Conservation (phyloP, 2,888 invertebrate species). For the Pandemis corylana region DNA sequence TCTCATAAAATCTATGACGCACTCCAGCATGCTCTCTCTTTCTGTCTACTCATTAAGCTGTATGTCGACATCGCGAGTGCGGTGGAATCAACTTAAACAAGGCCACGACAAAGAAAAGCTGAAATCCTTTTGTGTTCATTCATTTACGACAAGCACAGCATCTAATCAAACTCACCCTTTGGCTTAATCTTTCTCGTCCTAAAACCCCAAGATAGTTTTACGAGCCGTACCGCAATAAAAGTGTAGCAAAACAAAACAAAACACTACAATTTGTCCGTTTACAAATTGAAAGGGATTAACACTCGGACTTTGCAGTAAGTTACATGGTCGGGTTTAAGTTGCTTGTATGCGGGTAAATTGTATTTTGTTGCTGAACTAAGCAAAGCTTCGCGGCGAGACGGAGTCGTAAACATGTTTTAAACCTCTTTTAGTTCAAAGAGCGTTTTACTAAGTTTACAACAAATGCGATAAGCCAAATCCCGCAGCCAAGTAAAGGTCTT, state of each 20-base stretch:
- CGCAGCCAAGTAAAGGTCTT: not conserved
- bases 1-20: no score
- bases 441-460: not conserved
- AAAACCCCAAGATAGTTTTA: constrained; percentile 30
- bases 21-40: no score
- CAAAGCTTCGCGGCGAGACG: not conserved
- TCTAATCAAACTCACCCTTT: not conserved
- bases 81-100: no score
- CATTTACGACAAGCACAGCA: not conserved
- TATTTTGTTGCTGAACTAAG: constrained; percentile 7
- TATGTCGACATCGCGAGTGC: no score
- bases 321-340: constrained; percentile 36
- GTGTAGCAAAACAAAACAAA: constrained; percentile 51
- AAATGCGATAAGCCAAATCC: not conserved
- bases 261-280: constrained; percentile 54
- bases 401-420: not conserved
- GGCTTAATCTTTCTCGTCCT: constrained; percentile 5
- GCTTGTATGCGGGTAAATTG: constrained; percentile 21
- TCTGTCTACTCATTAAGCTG: no score
- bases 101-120: no score
- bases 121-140: not conserved
- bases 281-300: constrained; percentile 64
- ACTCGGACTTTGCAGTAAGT: constrained; percentile 49
- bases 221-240: constrained; percentile 35
- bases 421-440: not conserved